These are phyloP conservation scores for Enteromius viviparus DNA, from an alignment of 2,797 vertebrate species.

Conservation along the genomic window DNA sequence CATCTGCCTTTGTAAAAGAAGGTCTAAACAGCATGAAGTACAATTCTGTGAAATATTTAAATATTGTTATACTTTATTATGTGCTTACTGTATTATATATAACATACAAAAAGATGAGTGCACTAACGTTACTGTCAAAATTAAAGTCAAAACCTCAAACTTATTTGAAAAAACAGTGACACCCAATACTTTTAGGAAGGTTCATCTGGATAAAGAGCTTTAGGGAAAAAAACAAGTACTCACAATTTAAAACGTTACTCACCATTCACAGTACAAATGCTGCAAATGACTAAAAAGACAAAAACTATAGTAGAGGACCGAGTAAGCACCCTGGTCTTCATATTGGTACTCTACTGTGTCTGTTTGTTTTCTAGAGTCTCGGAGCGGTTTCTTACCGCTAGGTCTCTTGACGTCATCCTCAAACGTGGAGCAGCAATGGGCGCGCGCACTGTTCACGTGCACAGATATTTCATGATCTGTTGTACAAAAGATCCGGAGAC, in stretches of 20 bases:
- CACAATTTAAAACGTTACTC: slow-evolving; percentile 29
- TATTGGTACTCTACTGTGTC: slow-evolving; percentile 44
- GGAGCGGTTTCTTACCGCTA: slow-evolving; percentile 24
- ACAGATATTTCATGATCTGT: background rate
- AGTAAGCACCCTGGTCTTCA: slow-evolving; percentile 37
- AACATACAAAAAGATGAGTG: background rate
- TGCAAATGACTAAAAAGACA: slow-evolving; percentile 40
- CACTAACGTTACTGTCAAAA: background rate
- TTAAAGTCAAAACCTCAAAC: background rate
- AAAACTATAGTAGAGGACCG: slow-evolving; percentile 28
- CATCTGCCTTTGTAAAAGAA: background rate
- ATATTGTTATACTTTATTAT: background rate
- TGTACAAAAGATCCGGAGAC: no score
- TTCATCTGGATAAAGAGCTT: background rate
- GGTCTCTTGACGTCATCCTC: slow-evolving; percentile 45
- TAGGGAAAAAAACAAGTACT: background rate
- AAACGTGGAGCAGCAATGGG: background rate
- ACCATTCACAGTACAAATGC: slow-evolving; percentile 56
- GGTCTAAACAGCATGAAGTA: background rate
- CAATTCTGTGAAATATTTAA: background rate
- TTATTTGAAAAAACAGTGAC: background rate
- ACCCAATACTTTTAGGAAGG: background rate
- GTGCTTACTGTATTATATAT: background rate
- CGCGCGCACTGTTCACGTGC: slow-evolving; percentile 29
- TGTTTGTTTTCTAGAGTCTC: slow-evolving; percentile 41